A percentile compares a stretch with the other conserved stretches of the same genome.
These are phyloP conservation scores for Callospermophilus lateralis DNA, from an alignment of 2,113 vertebrate species.

Conservation along the genomic window DNA sequence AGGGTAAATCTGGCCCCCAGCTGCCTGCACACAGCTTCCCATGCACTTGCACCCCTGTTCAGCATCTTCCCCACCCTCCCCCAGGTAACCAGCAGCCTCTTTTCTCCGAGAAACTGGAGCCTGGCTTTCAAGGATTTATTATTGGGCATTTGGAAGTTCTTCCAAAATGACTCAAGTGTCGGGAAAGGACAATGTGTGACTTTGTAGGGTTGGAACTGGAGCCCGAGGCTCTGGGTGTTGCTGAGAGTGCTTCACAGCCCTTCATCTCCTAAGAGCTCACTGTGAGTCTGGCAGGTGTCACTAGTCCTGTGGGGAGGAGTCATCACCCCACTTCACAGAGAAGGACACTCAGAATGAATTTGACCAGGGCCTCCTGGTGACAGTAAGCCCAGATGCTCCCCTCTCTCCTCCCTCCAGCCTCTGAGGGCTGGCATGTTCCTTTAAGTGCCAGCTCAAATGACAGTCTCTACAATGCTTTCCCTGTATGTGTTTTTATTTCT, in stretches of 20 bases:
- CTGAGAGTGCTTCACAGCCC: no score
- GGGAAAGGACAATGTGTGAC: neutral
- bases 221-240: neutral
- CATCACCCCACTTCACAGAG: neutral
- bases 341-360: no score
- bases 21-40: neutral
- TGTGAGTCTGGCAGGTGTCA: neutral
- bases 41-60: neutral
- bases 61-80: neutral
- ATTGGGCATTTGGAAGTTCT: neutral
- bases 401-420: no score
- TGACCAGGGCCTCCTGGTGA: no score
- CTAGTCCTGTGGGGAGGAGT: neutral
- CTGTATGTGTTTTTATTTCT: no score
- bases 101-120: neutral
- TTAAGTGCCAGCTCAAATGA: neutral
- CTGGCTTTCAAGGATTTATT: neutral
- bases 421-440: fast-evolving
- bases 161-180: neutral
- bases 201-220: neutral
- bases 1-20: neutral
- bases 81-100: neutral
- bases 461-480: neutral
- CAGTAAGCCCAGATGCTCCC: no score
- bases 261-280: no score